Base-by-base conservation (phyloP, 1,140 invertebrate species). In the Vanessa atalanta region DNA sequence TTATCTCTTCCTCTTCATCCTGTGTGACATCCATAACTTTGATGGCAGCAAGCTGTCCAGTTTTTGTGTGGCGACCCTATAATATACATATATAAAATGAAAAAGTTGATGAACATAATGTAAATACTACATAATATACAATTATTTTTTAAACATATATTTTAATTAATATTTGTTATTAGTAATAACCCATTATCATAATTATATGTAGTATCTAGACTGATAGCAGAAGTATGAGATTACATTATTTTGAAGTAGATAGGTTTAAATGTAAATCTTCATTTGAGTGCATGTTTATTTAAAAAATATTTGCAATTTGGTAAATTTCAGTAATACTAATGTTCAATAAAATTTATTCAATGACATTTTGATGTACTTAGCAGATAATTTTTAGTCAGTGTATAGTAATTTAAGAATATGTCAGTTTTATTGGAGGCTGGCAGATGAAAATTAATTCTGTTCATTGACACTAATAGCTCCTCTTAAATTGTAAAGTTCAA, bases 11-110 rank as follows among this genome's bases (percentile, higher is more conserved):
- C 89, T 99, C 99, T 93, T 99, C 99, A 93, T 99, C 99, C 95
- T 99, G 98, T 74, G 98, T 99, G 79, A 99, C 98, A 93, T 99
- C 99, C 99, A 99, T 99, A 88, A 99, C 98, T 95, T 99, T 99
- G 93, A 99, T 99, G 90, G 99, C 99, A 77, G 99, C 99, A 94
- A 99, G 94, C 93, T 99, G 98, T 77, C 98, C 98, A 82, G 99
- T 99, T 95, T 99, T 99, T 71, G 98, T 99, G 92, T 99, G 99
- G n/a, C 98, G 96, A 73, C 99, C 99, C 97, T 99, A 83, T n/a
- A 85, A 83, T 77, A 64, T 74, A 50, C 16, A 13, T 43, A n/a
- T 47, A 67, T 16, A 73, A 63, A 65, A 73, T 53, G 47, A 63
- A 12, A 74, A 43, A 43, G 7, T 43, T 43, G 37, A 43, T 9